These are phyloP conservation scores for Sicus ferrugineus DNA, from an alignment of 2,888 invertebrate species.

Conservation along the genomic window DNA sequence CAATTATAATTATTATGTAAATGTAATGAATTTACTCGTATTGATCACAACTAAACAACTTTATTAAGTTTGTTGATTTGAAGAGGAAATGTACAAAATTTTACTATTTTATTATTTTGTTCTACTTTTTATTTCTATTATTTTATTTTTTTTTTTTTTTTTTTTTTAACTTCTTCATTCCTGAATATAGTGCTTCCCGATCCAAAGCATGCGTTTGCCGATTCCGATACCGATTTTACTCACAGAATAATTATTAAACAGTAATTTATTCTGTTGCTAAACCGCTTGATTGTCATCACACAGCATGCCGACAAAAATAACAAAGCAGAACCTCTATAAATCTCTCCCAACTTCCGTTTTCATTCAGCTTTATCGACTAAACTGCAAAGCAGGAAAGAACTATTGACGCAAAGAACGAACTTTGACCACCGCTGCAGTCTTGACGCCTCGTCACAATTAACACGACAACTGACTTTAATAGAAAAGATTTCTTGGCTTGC, in stretches of 20 bases:
- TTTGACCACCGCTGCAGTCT: not conserved
- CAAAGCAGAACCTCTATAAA: too few species aligned
- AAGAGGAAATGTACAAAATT: not conserved
- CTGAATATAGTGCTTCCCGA: too few species aligned
- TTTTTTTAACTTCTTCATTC: not conserved
- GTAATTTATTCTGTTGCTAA: not conserved
- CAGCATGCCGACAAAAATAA: not conserved
- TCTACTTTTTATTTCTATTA: not conserved
- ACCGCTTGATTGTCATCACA: too few species aligned
- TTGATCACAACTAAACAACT: not conserved
- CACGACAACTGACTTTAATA: not conserved
- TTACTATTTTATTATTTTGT: not conserved
- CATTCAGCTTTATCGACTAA: not conserved
- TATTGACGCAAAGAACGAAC: not conserved
- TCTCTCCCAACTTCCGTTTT: not conserved
- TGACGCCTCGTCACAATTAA: constrained; percentile 3
- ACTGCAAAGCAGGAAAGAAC: not conserved
- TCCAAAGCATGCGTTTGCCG: too few species aligned
- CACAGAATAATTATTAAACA: too few species aligned
- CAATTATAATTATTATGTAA: too few species aligned
- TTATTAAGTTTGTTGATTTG: constrained; percentile 6
- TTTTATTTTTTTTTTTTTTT: not conserved
- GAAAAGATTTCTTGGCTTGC: not conserved
- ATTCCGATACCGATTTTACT: too few species aligned
- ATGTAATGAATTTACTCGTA: too few species aligned